phyloP scores from a whole-genome alignment of 2,113 vertebrate species.

The Amblyornis subalaris region DNA sequence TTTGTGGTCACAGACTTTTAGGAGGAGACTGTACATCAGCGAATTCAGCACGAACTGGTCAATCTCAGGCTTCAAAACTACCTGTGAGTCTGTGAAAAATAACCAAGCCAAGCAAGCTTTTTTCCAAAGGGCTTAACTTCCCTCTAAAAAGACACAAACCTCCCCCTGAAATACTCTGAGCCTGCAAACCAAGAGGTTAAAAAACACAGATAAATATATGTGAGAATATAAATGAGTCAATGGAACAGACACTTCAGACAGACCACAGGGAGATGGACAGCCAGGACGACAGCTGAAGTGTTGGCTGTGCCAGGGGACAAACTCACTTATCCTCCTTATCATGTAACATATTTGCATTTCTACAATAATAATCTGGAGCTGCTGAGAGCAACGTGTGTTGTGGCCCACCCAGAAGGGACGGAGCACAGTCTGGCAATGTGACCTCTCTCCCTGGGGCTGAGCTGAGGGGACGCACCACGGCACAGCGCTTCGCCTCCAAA shows the following conservation, averaged over 20 bases:
- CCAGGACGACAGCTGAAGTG: not conserved
- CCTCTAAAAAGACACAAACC: not conserved
- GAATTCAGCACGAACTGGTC: not conserved
- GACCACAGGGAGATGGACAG: not conserved
- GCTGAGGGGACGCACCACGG: not conserved
- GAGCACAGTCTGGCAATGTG: not conserved
- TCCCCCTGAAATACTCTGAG: not conserved
- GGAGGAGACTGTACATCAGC: not conserved
- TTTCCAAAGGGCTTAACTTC: not conserved
- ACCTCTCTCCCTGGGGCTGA: not conserved
- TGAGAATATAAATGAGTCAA: not conserved
- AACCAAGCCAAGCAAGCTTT: not conserved
- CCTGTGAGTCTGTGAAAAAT: not conserved
- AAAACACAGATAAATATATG: not conserved
- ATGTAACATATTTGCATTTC: not conserved
- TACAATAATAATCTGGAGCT: not conserved
- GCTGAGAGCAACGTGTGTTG: not conserved
- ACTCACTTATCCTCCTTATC: not conserved
- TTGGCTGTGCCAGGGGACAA: constrained; percentile 10
- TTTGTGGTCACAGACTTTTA: not conserved
- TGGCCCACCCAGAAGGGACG: constrained; percentile 44
- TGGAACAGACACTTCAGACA: not conserved
- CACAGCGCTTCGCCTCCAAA: not conserved
- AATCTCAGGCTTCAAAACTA: not conserved
- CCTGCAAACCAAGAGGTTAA: not conserved